phyloP scores from a whole-genome alignment of 35 echinoderm and acorn worm genomes.

The Lytechinus pictus region DNA sequence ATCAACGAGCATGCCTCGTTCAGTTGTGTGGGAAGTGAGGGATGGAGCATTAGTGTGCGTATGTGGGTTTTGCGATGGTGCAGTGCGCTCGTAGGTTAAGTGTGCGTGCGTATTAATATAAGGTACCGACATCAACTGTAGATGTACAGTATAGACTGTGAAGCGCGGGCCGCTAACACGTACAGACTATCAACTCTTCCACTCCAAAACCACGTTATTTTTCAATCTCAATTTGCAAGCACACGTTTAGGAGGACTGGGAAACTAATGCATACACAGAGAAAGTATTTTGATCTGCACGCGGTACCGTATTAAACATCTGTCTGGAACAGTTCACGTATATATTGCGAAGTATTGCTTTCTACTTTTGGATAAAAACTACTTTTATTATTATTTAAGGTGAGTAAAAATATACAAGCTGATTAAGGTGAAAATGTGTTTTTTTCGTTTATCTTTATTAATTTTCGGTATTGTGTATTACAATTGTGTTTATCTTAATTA shows the following conservation, averaged over 20 bases:
- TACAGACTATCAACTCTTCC: constrained; percentile 22
- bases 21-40: background rate
- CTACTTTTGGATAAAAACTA: constrained; percentile 7
- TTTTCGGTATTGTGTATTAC: too few relatives aligned
- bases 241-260: background rate
- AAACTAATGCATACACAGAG: constrained; percentile 23
- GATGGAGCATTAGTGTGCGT: background rate
- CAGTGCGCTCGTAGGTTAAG: constrained; percentile 29
- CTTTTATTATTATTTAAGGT: constrained; percentile 31
- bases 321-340: constrained; percentile 30
- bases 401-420: background rate
- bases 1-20: background rate
- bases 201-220: background rate
- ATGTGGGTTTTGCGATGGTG: constrained; percentile 8
- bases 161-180: constrained; percentile 42
- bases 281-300: background rate
- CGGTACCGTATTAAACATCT: background rate
- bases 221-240: constrained; percentile 4
- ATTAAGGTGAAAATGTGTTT: background rate
- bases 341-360: background rate
- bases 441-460: background rate
- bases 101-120: background rate
- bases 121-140: background rate
- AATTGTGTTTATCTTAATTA: too few relatives aligned
- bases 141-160: background rate